Evolutionary conservation across 2,888 invertebrate species (phyloP).

Genomic region (Hydraecia micacea): DNA sequence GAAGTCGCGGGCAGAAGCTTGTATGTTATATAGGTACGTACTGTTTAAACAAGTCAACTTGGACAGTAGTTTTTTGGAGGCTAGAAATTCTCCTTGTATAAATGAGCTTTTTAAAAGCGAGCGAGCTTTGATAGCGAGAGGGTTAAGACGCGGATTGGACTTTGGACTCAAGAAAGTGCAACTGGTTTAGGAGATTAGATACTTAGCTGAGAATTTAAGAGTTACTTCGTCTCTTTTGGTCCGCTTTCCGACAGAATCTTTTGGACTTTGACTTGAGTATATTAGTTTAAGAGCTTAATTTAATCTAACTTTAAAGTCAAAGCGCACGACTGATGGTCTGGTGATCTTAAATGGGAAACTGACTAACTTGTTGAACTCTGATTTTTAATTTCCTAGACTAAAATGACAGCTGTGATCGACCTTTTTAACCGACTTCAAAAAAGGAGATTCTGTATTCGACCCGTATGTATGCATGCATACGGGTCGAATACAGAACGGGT

Average conservation of each 20-base stretch:
- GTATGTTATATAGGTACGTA: no score
- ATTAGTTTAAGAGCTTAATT: slow-evolving; percentile 29
- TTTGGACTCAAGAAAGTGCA: slow-evolving; percentile 33
- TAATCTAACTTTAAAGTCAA: slow-evolving; percentile 21
- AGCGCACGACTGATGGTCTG: neutral
- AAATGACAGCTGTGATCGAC: no score
- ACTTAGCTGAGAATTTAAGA: slow-evolving; percentile 12
- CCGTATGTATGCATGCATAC: no score
- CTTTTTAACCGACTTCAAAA: no score
- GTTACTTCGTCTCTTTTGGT: slow-evolving; percentile 5
- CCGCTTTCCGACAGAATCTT: neutral
- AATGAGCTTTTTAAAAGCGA: neutral
- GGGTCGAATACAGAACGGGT: no score
- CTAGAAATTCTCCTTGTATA: neutral
- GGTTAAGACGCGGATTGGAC: slow-evolving; percentile 5
- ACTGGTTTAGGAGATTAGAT: slow-evolving; percentile 26
- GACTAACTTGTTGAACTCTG: neutral
- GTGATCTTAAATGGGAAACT: neutral
- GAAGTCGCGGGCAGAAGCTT: no score
- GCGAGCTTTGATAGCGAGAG: neutral
- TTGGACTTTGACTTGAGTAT: slow-evolving; percentile 9
- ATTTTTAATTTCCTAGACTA: no score
- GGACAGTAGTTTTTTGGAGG: no score
- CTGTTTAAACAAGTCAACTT: neutral
- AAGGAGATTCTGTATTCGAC: no score